These are phyloP conservation scores for Gobio gobio DNA, from an alignment of 2,113 vertebrate species.

Conservation along the genomic window DNA sequence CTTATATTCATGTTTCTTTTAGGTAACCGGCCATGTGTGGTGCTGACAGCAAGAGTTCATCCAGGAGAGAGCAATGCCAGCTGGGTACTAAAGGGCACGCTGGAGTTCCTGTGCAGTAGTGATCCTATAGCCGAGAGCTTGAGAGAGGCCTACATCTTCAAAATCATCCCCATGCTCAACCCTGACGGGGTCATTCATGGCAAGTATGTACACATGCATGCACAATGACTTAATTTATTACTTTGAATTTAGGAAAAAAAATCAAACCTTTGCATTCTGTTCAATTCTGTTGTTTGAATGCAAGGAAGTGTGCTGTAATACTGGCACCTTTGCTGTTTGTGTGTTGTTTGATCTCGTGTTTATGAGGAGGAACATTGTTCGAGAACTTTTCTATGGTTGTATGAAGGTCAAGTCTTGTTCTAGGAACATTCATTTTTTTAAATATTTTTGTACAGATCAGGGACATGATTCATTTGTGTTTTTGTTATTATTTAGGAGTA, in stretches of 20 bases:
- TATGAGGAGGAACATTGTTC: neutral
- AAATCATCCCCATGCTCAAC: conserved; percentile 94
- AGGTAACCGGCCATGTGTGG: conserved; percentile 84
- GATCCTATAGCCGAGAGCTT: conserved; percentile 85
- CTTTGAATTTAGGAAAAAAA: neutral
- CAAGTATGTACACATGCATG: conserved; percentile 78
- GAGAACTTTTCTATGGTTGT: neutral
- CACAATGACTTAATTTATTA: neutral
- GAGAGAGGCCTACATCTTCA: conserved; percentile 90
- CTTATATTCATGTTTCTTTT: neutral
- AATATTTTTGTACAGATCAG: neutral
- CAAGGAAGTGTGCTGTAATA: neutral
- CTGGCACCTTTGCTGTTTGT: neutral
- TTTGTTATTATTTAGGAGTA: no score
- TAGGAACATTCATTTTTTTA: neutral
- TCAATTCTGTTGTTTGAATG: neutral
- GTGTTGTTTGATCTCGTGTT: neutral
- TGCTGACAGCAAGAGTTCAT: conserved; percentile 87
- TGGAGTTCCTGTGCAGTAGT: conserved; percentile 88
- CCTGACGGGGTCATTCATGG: conserved; percentile 94
- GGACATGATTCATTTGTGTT: neutral
- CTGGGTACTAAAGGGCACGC: conserved; percentile 93
- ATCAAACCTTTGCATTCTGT: neutral
- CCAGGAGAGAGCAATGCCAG: conserved; percentile 94
- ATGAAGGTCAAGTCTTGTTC: neutral